These are phyloP conservation scores for Parnassius smintheus DNA, from an alignment of 2,888 invertebrate genomes.

Conservation along the genomic window DNA sequence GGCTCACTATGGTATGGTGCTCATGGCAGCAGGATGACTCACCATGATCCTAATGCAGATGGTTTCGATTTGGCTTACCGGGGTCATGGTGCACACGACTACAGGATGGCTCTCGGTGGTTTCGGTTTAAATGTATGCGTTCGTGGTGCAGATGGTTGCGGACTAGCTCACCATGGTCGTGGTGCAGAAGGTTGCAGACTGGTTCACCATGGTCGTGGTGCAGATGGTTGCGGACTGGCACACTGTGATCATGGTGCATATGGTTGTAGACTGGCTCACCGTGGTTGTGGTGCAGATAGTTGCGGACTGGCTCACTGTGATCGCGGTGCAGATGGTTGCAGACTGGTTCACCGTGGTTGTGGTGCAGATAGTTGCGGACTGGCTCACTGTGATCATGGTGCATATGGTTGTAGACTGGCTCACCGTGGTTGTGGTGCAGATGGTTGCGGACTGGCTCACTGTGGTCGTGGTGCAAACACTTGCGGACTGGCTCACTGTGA, in stretches of 20 bases:
- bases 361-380: not conserved
- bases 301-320: constrained; percentile 76
- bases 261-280: constrained; percentile 88
- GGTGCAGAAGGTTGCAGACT: too few species aligned
- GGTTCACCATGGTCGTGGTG: constrained; percentile 69
- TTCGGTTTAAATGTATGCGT: constrained; percentile 66
- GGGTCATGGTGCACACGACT: constrained; percentile 86
- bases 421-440: constrained; percentile 20
- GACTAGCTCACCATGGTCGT: not conserved
- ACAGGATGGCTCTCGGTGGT: constrained; percentile 77
- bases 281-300: constrained; percentile 88
- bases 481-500: not conserved
- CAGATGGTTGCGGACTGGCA: constrained; percentile 54
- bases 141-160: not conserved
- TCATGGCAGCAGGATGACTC: constrained; percentile 85
- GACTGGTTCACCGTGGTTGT: constrained; percentile 24
- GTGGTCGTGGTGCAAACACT: not conserved
- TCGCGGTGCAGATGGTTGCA: constrained; percentile 70
- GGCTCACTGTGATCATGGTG: constrained; percentile 69
- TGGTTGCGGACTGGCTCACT: constrained; percentile 26
- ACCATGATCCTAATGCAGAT: constrained; percentile 89
- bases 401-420: constrained; percentile 54
- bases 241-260: constrained; percentile 73
- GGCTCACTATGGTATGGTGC: constrained; percentile 30
- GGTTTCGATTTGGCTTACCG: constrained; percentile 90